These are phyloP conservation scores for Diaphora mendica DNA, from an alignment of 2,888 invertebrate genomes.

Conservation along the genomic window DNA sequence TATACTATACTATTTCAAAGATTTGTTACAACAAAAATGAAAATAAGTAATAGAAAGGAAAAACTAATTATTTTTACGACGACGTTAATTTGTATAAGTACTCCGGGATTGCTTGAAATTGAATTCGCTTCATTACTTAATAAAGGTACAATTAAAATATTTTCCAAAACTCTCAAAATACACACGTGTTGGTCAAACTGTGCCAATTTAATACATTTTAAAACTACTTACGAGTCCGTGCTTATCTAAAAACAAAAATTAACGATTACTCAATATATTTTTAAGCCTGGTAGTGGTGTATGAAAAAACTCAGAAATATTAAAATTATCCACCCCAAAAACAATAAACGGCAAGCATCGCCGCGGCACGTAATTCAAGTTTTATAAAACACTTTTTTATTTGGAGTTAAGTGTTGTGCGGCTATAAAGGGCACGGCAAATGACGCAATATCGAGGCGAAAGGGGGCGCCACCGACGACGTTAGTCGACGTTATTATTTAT, in stretches of 20 bases:
- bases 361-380: conserved; percentile 64
- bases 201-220: background rate
- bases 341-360: conserved; percentile 53
- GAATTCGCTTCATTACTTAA: too few species aligned
- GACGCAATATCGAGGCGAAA: conserved; percentile 73
- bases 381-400: conserved; percentile 81
- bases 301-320: conserved; percentile 31
- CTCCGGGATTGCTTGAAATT: background rate
- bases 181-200: background rate
- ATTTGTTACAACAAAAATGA: background rate
- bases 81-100: background rate
- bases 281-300: background rate
- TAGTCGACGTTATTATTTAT: conserved; percentile 83
- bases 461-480: conserved; percentile 68
- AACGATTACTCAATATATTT: background rate
- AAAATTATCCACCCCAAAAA: conserved; percentile 45
- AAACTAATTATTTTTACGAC: background rate
- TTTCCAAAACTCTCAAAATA: background rate
- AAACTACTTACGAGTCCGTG: background rate
- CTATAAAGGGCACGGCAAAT: conserved; percentile 79
- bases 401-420: conserved; percentile 77
- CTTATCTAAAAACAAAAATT: background rate
- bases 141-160: background rate
- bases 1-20: background rate
- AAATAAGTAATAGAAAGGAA: background rate